These are phyloP conservation scores for Micrastur ruficollis DNA, from an alignment of 2,797 vertebrate species.

Conservation along the genomic window DNA sequence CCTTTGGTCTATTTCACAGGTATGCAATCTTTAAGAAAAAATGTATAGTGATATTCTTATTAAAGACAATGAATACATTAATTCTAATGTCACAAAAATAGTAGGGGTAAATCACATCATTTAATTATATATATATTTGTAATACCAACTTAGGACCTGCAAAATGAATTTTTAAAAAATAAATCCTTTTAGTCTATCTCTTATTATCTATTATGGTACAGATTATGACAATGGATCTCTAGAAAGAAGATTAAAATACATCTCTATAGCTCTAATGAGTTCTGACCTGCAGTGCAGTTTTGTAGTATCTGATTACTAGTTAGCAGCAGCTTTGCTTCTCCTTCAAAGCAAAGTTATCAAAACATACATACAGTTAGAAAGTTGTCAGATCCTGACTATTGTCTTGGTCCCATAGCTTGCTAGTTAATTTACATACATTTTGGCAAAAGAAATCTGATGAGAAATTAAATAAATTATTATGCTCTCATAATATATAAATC, in stretches of 20 bases:
- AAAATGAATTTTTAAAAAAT: background rate
- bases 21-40: background rate
- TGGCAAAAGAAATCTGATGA: conserved; percentile 64
- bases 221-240: background rate
- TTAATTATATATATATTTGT: background rate
- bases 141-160: background rate
- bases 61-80: background rate
- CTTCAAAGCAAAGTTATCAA: background rate
- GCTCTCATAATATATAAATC: conserved; percentile 73
- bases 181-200: background rate
- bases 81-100: background rate
- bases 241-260: background rate
- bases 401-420: conserved; percentile 1
- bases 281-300: background rate
- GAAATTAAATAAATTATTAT: conserved; percentile 73
- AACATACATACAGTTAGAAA: background rate
- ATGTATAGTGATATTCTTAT: background rate
- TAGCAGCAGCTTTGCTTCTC: background rate
- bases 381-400: background rate
- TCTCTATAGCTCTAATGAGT: background rate
- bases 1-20: background rate
- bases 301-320: background rate
- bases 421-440: conserved; percentile 59
- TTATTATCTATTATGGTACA: background rate
- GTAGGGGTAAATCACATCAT: background rate